A percentile compares a stretch with the other conserved stretches of the same genome.
Conservation (phyloP, 1,140 invertebrate genomes). For the Cyrtorhinus lividipennis region DNA sequence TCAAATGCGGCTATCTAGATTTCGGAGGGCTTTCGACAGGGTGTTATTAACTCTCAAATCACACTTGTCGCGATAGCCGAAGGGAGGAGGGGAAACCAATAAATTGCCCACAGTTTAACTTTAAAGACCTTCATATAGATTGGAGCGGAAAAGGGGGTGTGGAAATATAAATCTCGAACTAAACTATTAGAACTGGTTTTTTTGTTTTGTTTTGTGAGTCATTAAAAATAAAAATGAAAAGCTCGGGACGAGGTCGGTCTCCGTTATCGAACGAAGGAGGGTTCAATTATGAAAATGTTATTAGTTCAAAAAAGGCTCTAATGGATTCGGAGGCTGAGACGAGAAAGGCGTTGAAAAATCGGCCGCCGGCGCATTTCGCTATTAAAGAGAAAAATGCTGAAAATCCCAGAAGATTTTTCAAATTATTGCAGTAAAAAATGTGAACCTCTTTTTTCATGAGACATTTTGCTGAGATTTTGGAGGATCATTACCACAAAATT, state of each 20-base stretch:
- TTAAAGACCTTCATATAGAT: neutral
- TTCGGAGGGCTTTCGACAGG: neutral
- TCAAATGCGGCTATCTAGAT: neutral
- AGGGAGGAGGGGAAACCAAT: neutral
- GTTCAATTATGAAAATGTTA: neutral
- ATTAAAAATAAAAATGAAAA: no score
- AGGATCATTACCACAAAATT: no score
- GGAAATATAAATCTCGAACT: neutral
- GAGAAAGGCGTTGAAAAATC: neutral
- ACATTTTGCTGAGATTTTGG: no score
- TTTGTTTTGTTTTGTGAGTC: neutral
- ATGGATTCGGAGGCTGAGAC: neutral
- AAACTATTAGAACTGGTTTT: neutral
- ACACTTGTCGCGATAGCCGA: neutral
- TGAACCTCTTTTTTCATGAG: no score
- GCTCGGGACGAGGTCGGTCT: neutral
- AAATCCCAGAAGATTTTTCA: no score
- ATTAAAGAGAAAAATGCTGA: no score
- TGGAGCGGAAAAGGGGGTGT: neutral
- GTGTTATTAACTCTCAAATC: constrained; percentile 1
- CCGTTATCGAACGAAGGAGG: neutral
- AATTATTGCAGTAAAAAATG: no score
- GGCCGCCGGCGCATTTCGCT: no score
- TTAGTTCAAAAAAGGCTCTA: neutral
- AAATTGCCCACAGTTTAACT: neutral